These are phyloP conservation scores for Aleiodes leptofemur DNA, from an alignment of 2,888 invertebrate genomes.

Conservation along the genomic window DNA sequence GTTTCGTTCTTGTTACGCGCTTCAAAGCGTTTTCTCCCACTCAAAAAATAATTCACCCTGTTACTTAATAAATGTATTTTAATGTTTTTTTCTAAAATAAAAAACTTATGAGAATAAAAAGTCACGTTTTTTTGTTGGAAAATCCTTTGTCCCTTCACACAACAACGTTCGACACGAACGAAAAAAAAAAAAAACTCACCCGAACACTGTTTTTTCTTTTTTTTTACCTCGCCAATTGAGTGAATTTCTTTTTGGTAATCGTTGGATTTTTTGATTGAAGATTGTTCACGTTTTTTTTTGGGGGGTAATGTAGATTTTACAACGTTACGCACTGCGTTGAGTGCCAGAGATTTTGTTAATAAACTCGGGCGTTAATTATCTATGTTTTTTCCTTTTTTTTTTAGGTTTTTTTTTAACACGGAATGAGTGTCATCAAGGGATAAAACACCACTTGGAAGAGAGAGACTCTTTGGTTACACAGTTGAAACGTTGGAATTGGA, in stretches of 20 bases:
- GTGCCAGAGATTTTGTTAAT: conserved; percentile 59
- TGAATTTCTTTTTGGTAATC: background rate
- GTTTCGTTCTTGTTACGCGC: conserved; percentile 56
- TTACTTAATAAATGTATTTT: conserved; percentile 31
- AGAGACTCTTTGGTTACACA: conserved; percentile 55
- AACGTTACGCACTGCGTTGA: conserved; percentile 70
- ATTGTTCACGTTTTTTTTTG: background rate
- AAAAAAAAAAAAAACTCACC: too few species aligned
- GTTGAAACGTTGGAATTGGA: too few species aligned
- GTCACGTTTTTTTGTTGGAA: conserved; percentile 22
- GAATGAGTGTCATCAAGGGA: conserved; percentile 66
- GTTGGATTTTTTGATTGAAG: background rate
- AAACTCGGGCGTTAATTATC: conserved; percentile 58
- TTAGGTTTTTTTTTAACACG: conserved; percentile 48
- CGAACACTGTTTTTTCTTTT: conserved; percentile 33
- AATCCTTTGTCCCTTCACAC: conserved; percentile 34
- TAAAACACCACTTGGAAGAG: conserved; percentile 59
- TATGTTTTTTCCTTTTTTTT: too few species aligned
- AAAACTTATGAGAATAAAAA: background rate
- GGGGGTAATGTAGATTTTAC: conserved; percentile 61
- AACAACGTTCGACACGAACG: too few species aligned
- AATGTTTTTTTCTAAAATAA: conserved; percentile 15
- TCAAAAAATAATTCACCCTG: conserved; percentile 26
- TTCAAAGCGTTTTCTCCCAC: conserved; percentile 37
- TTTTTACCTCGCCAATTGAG: background rate